These are phyloP conservation scores for Chrysomallon squamiferum DNA, from an alignment of 1,140 invertebrate genomes.

Conservation along the genomic window DNA sequence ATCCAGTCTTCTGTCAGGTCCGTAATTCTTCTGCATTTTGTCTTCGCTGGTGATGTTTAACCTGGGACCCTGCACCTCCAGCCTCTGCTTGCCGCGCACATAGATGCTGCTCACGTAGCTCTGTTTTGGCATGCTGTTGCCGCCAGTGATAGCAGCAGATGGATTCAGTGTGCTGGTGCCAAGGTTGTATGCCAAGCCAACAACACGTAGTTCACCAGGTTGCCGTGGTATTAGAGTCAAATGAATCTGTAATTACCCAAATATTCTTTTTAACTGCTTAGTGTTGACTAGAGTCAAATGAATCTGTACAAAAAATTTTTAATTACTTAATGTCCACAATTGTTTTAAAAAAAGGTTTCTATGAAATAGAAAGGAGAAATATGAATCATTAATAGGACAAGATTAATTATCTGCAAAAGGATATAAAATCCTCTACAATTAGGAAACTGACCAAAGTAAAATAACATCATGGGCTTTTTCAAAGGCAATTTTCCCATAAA, in stretches of 20 bases:
- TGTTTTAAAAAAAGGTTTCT: too few species aligned
- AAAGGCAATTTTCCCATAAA: too few species aligned
- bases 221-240: conserved; percentile 55
- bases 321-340: too few species aligned
- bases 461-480: too few species aligned
- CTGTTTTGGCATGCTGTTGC: conserved; percentile 17
- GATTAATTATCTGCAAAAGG: too few species aligned
- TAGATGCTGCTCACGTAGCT: conserved; percentile 48
- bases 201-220: conserved; percentile 58
- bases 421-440: too few species aligned
- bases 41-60: conserved; percentile 63
- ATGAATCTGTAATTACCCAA: conserved; percentile 41
- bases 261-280: too few species aligned
- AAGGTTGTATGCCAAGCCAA: conserved; percentile 61
- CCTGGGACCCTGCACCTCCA: conserved; percentile 63
- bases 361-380: too few species aligned
- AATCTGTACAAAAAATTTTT: too few species aligned
- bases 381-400: too few species aligned
- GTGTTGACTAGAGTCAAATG: background rate
- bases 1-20: conserved; percentile 63
- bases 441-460: too few species aligned
- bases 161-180: conserved; percentile 28
- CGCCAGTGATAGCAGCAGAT: conserved; percentile 4
- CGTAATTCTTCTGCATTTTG: conserved; percentile 60
- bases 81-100: conserved; percentile 61